Evolutionary conservation across 2,888 invertebrate species (phyloP), one percentile per base, ranked within the genome.

Genomic region (Epiperipatus broadwayi): DNA sequence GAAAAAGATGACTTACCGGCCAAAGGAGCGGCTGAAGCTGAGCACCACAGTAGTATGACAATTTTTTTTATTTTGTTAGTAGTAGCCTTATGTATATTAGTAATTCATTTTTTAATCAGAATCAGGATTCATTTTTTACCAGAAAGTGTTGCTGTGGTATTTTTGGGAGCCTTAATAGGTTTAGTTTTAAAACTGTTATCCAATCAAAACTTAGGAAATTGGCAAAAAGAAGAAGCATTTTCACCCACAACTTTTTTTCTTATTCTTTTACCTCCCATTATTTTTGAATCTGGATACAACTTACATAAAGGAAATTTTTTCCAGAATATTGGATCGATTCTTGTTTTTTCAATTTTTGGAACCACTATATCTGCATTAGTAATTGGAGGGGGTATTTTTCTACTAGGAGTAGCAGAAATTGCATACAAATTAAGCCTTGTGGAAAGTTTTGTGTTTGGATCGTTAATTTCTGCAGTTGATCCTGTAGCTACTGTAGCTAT

Each of bases 401-500:
- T 95, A 22, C 63, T 97, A 33, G 97, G 97, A 2, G 63, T 87
- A 57, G 66, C 67, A 14, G 62, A 66, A 39, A 54, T 69, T 21
- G 89, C 87, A 0, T 95, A 91, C 56, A 73, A 74, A 56, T 66
- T 97, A 41, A 79, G 78, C 58, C 84, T 93, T 60, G 79, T 91
- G 5, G 91, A 97, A 61, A 91, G 93, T 40, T 95, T 95, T 67
- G 95, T 95, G 1, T 97, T 97, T 65, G 95, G 95, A 5, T 89
- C 93, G 0, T 63, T 91, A 43, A 93, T 97, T 57, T 95, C 93
- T 2, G 97, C 97, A 19, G 95, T 97, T 3, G 97, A 97, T 65
- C 97, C 97, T 0, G 95, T 97, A 1, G 95, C 95, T 3, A 99
- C 97, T 0, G 78, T 97, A 20, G 95, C 97, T 7, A 97, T 97